Conservation (phyloP, 2,797 vertebrate species). For the Chiroxiphia lanceolata region DNA sequence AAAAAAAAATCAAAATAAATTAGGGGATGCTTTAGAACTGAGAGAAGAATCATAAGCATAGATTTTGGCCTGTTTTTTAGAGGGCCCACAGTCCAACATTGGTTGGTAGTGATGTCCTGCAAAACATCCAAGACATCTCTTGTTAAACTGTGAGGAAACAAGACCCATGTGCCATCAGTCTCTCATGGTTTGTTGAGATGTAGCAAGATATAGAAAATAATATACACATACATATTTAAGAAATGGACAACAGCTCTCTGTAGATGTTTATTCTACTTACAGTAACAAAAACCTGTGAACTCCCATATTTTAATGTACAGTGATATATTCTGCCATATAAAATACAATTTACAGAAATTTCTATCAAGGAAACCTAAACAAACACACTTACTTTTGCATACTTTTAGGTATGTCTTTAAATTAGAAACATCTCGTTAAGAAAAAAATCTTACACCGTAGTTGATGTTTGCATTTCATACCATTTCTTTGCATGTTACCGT, state of each 20-base stretch:
- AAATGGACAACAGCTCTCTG: conserved; percentile 43
- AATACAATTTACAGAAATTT: conserved; percentile 80
- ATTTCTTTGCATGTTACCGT: background rate
- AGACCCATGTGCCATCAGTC: accelerated
- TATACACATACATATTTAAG: background rate
- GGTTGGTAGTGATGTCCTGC: background rate
- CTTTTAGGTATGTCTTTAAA: conserved; percentile 71
- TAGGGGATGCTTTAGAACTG: background rate
- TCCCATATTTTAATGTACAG: conserved; percentile 74
- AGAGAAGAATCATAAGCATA: background rate
- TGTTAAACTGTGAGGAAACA: background rate
- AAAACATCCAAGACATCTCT: background rate
- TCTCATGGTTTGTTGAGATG: background rate
- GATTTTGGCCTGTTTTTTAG: background rate
- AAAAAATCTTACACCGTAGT: conserved; percentile 54
- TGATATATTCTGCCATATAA: conserved; percentile 77
- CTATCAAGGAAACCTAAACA: conserved; percentile 76
- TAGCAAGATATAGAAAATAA: background rate
- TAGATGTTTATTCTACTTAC: conserved; percentile 81
- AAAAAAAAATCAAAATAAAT: background rate
- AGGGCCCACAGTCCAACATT: background rate
- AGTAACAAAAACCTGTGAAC: conserved; percentile 79
- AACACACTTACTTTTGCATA: conserved; percentile 77
- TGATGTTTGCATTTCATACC: conserved; percentile 52
- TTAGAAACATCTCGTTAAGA: conserved; percentile 75